A percentile compares a stretch with the other conserved stretches of the same genome.
These are phyloP conservation scores for Mesorhabditis spiculigera DNA, from an alignment of 2,888 invertebrate genomes.

Conservation along the genomic window DNA sequence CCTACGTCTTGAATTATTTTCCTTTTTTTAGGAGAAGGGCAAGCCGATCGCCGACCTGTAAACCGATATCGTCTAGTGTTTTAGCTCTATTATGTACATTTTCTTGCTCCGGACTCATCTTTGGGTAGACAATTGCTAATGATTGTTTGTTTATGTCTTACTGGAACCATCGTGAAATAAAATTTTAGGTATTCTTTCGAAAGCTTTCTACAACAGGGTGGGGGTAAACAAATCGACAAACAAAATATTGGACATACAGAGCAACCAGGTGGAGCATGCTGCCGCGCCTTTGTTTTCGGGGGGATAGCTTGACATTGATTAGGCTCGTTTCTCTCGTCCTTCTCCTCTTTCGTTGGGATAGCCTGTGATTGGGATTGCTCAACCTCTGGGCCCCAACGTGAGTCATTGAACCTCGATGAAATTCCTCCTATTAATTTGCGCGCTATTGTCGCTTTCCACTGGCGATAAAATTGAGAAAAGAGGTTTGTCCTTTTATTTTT, in stretches of 20 bases:
- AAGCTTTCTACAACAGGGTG: too few relatives aligned
- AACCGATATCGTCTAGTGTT: constrained; percentile 7
- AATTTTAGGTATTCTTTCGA: too few relatives aligned
- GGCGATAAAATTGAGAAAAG: neutral
- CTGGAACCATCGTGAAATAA: neutral
- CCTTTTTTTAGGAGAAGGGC: constrained; percentile 45
- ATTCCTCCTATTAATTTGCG: too few relatives aligned
- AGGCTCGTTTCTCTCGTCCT: neutral
- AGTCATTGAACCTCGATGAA: neutral
- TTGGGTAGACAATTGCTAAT: neutral
- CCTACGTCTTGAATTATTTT: neutral
- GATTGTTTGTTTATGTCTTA: neutral
- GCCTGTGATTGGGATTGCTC: neutral
- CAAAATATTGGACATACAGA: too few relatives aligned
- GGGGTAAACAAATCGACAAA: too few relatives aligned
- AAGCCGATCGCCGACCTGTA: constrained; percentile 36
- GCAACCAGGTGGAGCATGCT: too few relatives aligned
- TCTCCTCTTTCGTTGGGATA: neutral
- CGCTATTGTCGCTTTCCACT: too few relatives aligned
- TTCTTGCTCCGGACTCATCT: neutral
- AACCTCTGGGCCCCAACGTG: neutral
- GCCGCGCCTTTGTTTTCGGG: neutral
- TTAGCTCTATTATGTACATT: neutral
- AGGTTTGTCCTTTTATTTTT: neutral
- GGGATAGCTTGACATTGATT: neutral